Evolutionary conservation across 2,888 invertebrate species (phyloP), one percentile per base, ranked within the genome.

Genomic region (Amphipyra berbera): DNA sequence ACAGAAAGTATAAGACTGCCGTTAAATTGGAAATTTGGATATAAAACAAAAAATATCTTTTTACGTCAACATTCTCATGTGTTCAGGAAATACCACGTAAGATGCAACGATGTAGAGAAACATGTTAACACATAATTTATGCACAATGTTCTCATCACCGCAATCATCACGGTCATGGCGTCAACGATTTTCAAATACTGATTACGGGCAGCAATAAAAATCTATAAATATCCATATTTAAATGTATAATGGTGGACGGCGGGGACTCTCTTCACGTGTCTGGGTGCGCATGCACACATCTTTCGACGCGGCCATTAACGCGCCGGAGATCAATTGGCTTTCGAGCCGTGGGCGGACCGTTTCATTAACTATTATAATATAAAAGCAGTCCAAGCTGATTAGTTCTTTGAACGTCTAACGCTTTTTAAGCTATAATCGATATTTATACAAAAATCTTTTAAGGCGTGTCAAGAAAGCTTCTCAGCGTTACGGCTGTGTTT

Each of bases 301-400:
- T 90, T 88, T 89, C 90, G 87, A 88, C 89, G 86, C 87, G 85
- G 84, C 90, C 87, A 89, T 92, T 92, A 92, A 89, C 88, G 86
- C 88, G 88, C 86, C 75, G 57, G 84, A 91, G 91, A 92, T 92
- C 92, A 93, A 93, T 91, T 90, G 87, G 88, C 85, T 86, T 86
- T 86, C 82, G 84, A 79, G 78, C 81, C 84, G 93, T 93, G 91
- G 93, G 94, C 91, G 93, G 90, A 88, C 85, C 90, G 87, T 88
- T 93, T 92, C 92, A 93, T 94, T 94, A 93, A 90, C 90, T 89
- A 91, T 91, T 92, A 89, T 90, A 90, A 91, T 90, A 90, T 90
- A 89, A 92, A 91, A 91, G 88, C 88, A 90, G 88, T 88, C 89
- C 83, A 85, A 88, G 87, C 90, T 91, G 88, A 93, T 92, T 90